phyloP scores from a whole-genome alignment of 2,113 vertebrate species.

The Abramis brama region DNA sequence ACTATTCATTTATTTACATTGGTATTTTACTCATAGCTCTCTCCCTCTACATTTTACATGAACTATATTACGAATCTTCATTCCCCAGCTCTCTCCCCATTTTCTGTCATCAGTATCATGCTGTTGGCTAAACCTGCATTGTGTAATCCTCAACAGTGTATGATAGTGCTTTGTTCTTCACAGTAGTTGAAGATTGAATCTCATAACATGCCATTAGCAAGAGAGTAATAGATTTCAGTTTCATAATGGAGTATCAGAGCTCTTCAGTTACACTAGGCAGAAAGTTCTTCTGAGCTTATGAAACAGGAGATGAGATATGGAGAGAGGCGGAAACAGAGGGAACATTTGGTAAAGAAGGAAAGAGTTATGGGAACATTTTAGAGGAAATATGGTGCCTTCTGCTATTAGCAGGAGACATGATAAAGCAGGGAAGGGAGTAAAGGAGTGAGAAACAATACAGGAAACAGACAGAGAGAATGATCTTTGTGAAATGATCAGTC shows the following conservation, averaged over 20 bases:
- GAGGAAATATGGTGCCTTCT: neutral
- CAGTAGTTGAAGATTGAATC: neutral
- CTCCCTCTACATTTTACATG: neutral
- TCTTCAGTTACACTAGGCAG: neutral
- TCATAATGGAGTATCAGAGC: constrained; percentile 3
- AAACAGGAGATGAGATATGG: neutral
- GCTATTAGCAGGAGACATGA: neutral
- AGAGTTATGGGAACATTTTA: neutral
- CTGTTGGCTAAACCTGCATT: constrained; percentile 8
- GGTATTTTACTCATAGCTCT: neutral
- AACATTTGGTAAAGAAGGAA: constrained; percentile 1
- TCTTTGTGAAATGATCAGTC: neutral
- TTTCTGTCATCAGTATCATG: constrained; percentile 12
- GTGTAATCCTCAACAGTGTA: constrained; percentile 11
- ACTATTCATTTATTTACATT: constrained; percentile 34
- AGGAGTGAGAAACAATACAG: neutral
- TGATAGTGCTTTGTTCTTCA: neutral
- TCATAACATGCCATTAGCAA: neutral
- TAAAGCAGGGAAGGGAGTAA: neutral
- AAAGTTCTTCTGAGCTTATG: constrained; percentile 1
- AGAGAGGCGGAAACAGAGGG: neutral
- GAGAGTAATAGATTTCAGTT: neutral
- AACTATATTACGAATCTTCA: neutral
- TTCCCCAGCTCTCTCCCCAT: neutral
- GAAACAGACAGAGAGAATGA: neutral